Conservation (phyloP, 2,113 vertebrate species). For the Paradoxurus hermaphroditus region DNA sequence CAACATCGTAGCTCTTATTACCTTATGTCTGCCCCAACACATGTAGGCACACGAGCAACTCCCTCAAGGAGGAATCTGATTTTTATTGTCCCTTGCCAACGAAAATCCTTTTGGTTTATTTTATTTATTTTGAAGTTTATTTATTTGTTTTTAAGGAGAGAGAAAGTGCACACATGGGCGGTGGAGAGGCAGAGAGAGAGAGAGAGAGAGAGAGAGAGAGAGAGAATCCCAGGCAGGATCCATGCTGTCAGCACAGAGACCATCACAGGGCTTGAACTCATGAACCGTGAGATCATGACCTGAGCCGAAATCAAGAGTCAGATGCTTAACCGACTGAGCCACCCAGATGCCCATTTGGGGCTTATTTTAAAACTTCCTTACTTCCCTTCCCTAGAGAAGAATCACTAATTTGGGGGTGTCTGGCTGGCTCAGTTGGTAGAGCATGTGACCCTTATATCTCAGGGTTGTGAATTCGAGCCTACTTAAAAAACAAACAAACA, state of each 20-base stretch:
- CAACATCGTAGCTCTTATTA: background rate
- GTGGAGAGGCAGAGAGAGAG: background rate
- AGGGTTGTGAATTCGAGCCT: background rate
- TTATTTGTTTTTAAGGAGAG: too few relatives aligned
- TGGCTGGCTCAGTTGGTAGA: background rate
- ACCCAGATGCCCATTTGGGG: background rate
- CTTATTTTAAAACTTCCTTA: background rate
- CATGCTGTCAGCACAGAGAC: too few relatives aligned
- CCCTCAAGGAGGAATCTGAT: background rate
- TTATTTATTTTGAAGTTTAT: background rate
- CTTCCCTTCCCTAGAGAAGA: background rate
- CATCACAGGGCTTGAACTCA: background rate
- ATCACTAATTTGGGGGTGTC: background rate
- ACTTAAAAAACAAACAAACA: background rate
- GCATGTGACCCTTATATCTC: background rate
- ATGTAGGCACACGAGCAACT: fast-evolving
- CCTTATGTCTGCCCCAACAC: background rate
- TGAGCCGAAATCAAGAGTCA: background rate
- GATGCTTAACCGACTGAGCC: background rate
- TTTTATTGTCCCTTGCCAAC: background rate
- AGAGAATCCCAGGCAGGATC: background rate
- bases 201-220: background rate
- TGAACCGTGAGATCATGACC: background rate
- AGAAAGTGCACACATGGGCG: too few relatives aligned
- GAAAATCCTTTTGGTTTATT: background rate